A percentile compares a stretch with the other conserved stretches of the same genome.
Conservation (phyloP, 2,797 vertebrate species). For the Taeniopygia guttata region DNA sequence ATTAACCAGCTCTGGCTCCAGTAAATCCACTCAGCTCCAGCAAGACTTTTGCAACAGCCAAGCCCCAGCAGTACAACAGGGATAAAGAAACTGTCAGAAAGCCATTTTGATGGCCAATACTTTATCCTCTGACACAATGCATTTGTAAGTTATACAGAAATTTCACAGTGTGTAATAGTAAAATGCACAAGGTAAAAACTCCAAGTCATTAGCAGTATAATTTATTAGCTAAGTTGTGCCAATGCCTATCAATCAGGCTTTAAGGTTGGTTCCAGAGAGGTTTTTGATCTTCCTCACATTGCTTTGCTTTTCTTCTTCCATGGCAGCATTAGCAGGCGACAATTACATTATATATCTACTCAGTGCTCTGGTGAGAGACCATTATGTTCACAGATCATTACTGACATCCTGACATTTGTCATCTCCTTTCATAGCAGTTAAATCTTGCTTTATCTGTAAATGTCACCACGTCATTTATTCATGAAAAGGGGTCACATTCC, state of each 20-base stretch:
- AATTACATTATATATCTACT: slow-evolving; percentile 75
- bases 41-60: not conserved
- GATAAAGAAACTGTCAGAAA: slow-evolving; percentile 31
- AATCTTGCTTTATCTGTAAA: slow-evolving; percentile 86
- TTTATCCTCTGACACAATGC: slow-evolving; percentile 15
- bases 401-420: slow-evolving; percentile 86
- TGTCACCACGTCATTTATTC: slow-evolving; percentile 84
- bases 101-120: not conserved
- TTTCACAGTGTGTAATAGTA: slow-evolving; percentile 20
- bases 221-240: slow-evolving; percentile 29
- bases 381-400: slow-evolving; percentile 83
- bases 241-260: slow-evolving; percentile 50
- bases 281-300: slow-evolving; percentile 47
- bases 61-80: not conserved
- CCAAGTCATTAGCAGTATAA: slow-evolving; percentile 32
- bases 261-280: slow-evolving; percentile 31
- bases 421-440: slow-evolving; percentile 81
- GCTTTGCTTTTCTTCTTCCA: slow-evolving; percentile 57
- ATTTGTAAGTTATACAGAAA: slow-evolving; percentile 3
- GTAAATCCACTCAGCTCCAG: not conserved
- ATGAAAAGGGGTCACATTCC: slow-evolving; percentile 82
- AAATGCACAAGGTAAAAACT: slow-evolving; percentile 24
- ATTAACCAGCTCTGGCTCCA: not conserved
- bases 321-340: slow-evolving; percentile 59
- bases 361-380: slow-evolving; percentile 75